A percentile compares a stretch with the other conserved stretches of the same genome.
These are phyloP conservation scores for Protonibea diacanthus DNA, from an alignment of 2,797 vertebrate genomes.

Conservation along the genomic window DNA sequence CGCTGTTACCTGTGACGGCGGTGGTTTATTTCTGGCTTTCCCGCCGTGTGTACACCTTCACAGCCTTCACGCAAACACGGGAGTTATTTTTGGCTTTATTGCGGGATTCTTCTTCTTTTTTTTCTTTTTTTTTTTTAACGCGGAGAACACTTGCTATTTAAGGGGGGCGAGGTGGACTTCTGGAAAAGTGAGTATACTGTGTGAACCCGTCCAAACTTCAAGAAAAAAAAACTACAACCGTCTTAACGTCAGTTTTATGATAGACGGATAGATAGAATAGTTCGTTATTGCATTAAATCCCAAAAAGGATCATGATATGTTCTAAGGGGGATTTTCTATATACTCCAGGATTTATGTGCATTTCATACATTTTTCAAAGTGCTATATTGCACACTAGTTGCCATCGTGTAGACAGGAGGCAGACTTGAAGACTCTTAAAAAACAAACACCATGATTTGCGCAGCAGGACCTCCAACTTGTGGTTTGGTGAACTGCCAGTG, in stretches of 20 bases:
- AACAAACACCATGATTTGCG: conserved; percentile 21
- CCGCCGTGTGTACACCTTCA: neutral
- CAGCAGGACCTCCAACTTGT: conserved; percentile 41
- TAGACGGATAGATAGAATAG: neutral
- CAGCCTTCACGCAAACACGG: neutral
- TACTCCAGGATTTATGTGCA: neutral
- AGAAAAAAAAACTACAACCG: neutral
- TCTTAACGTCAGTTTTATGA: neutral
- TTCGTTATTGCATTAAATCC: neutral
- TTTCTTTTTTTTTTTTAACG: neutral
- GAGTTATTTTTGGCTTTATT: neutral
- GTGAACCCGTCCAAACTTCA: neutral
- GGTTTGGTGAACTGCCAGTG: conserved; percentile 38
- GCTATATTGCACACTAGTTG: neutral
- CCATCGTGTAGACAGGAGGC: neutral
- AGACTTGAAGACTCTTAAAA: neutral
- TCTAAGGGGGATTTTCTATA: neutral
- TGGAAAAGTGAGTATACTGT: conserved; percentile 26
- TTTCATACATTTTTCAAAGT: neutral
- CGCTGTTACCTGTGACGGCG: neutral
- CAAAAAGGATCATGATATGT: neutral
- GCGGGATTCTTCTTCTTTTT: too few relatives aligned
- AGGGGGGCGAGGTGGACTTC: conserved; percentile 5
- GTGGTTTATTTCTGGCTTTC: neutral
- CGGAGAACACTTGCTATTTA: neutral